phyloP scores from a whole-genome alignment of 2,888 invertebrate genomes.

The Allacma fusca region DNA sequence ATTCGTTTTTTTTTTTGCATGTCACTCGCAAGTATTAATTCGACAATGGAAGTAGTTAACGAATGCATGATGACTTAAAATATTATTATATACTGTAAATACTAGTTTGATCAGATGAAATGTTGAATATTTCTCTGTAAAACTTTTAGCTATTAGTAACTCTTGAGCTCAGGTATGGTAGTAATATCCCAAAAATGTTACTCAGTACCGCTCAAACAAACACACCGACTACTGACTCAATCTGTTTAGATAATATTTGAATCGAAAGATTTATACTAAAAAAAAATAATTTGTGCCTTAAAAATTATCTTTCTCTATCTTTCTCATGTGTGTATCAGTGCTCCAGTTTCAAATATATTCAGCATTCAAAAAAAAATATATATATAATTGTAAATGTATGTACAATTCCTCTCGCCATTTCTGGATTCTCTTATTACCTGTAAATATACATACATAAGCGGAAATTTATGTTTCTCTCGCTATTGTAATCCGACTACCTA shows the following conservation, averaged over 20 bases:
- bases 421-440: too few relatives aligned
- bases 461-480: too few relatives aligned
- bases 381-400: too few relatives aligned
- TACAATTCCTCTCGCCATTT: too few relatives aligned
- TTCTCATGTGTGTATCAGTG: background rate
- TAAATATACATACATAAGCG: too few relatives aligned
- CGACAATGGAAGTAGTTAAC: too few relatives aligned
- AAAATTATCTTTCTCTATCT: conserved; percentile 2
- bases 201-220: conserved; percentile 31
- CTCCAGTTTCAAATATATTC: background rate
- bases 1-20: too few relatives aligned
- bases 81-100: background rate
- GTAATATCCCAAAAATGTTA: conserved; percentile 16
- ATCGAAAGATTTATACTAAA: conserved; percentile 16
- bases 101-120: conserved; percentile 17
- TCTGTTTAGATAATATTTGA: conserved; percentile 41
- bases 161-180: conserved; percentile 28
- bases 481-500: too few relatives aligned
- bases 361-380: background rate
- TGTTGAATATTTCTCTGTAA: conserved; percentile 28
- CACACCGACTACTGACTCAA: conserved; percentile 49
- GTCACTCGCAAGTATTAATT: too few relatives aligned
- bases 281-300: conserved; percentile 35
- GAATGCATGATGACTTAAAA: too few relatives aligned
- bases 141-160: conserved; percentile 7